These are phyloP conservation scores for Metaphire vulgaris DNA, from an alignment of 1,140 invertebrate species.

Conservation along the genomic window DNA sequence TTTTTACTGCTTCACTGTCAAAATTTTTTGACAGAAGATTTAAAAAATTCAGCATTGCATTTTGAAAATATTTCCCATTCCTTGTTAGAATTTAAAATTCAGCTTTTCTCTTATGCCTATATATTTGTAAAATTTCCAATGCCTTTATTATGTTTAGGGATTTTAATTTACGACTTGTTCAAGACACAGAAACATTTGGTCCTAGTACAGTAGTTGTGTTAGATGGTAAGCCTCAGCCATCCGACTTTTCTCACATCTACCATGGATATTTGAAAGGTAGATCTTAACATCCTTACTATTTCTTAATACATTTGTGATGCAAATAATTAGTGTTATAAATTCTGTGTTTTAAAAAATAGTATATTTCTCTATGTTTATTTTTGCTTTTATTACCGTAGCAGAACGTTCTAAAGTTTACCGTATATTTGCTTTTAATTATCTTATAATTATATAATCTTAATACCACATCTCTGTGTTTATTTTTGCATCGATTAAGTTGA, in stretches of 20 bases:
- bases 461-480: too few species aligned
- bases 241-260: conserved; percentile 18
- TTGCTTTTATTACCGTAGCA: background rate
- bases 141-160: background rate
- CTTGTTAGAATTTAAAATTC: too few species aligned
- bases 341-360: background rate
- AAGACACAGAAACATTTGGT: background rate
- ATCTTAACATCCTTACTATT: background rate
- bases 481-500: too few species aligned
- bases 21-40: background rate
- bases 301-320: background rate
- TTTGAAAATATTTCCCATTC: background rate
- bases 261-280: conserved; percentile 12
- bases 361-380: background rate
- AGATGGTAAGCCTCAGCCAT: background rate
- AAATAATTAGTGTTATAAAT: background rate
- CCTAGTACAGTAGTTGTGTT: background rate
- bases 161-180: conserved; percentile 4
- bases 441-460: background rate
- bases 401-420: background rate
- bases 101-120: background rate
- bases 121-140: background rate
- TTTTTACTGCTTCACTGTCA: background rate
- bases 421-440: background rate
- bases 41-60: background rate